Evolutionary conservation across 2,797 vertebrate genomes (phyloP), one percentile per base, ranked within the genome.

Genomic region (Taeniopygia guttata): DNA sequence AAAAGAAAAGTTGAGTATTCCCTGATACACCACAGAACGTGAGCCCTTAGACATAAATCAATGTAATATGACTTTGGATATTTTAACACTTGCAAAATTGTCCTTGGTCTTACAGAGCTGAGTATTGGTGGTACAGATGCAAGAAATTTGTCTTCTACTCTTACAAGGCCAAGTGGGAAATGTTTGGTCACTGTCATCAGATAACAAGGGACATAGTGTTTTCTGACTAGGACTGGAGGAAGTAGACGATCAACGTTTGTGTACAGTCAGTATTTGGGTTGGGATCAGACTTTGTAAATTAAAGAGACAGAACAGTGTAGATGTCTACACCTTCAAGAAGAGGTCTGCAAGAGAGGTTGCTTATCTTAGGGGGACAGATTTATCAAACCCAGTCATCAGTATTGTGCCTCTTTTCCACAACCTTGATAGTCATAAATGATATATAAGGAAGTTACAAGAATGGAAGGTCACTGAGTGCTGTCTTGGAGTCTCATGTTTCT

Each of bases 191-290:
- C 25, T 40, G 5, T 36, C 17, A 64, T 56, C n/a, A 13, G 8
- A 13, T 52, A 77, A 36, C 11, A 45, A 8, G 29, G 15, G 34
- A 5, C 6, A 2, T 2, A 48, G 1, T 2, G 1, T 43, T 84
- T 66, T 17, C 34, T 83, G 56, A 6, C 32, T 30, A 22, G 14
- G 12, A 60, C 34, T 38, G 16, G 13, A 54, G 7, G 18, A 69
- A 17, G 79, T 2, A 13, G n/a, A 49, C 62, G 13, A n/a, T 2
- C 23, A 34, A 29, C 4, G 52, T n/a, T 26, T 49, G 3, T 11
- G 10, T 20, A 19, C 7, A 36, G 16, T 12, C 22, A 79, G 3
- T 16, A 63, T 7, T 34, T 56, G 10, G 4, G 6, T 45, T 62
- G 40, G 8, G 8, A 17, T 76, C 2, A 4, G 20, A 8, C 9